phyloP scores from a whole-genome alignment of 2,113 vertebrate species.

The Girardinichthys multiradiatus region DNA sequence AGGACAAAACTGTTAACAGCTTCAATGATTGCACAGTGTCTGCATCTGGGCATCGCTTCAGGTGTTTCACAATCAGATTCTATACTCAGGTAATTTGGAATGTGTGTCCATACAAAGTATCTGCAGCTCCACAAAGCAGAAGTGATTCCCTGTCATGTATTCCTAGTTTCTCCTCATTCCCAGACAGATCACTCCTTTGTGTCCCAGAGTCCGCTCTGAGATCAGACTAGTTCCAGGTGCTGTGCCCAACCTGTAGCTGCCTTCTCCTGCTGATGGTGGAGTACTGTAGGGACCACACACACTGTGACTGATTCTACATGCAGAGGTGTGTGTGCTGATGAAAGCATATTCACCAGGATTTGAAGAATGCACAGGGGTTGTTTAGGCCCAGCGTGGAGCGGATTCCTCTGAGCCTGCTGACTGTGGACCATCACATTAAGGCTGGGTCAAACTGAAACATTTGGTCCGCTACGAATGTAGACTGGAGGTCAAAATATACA shows the following conservation, averaged over 20 bases:
- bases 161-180: constrained; percentile 29
- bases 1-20: constrained; percentile 49
- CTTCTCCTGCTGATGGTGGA: neutral
- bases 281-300: constrained; percentile 35
- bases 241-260: too few species aligned
- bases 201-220: constrained; percentile 75
- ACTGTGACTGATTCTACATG: constrained; percentile 39
- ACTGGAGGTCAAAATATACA: constrained; percentile 19
- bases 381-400: constrained; percentile 1
- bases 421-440: constrained; percentile 13
- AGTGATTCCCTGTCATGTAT: constrained; percentile 27
- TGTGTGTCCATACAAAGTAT: constrained; percentile 84
- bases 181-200: constrained; percentile 82
- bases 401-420: constrained; percentile 1
- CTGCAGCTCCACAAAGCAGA: constrained; percentile 39
- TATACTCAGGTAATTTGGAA: constrained; percentile 98
- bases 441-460: constrained; percentile 12
- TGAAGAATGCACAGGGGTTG: neutral
- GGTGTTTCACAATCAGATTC: constrained; percentile 91
- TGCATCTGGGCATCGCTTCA: constrained; percentile 88
- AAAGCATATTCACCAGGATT: constrained; percentile 18
- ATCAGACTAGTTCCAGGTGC: constrained; percentile 26
- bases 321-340: constrained; percentile 19
- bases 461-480: constrained; percentile 64
- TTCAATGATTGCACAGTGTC: constrained; percentile 87